Evolutionary conservation across 2,113 vertebrate species (phyloP).

Genomic region (Melanerpes aurifrons): DNA sequence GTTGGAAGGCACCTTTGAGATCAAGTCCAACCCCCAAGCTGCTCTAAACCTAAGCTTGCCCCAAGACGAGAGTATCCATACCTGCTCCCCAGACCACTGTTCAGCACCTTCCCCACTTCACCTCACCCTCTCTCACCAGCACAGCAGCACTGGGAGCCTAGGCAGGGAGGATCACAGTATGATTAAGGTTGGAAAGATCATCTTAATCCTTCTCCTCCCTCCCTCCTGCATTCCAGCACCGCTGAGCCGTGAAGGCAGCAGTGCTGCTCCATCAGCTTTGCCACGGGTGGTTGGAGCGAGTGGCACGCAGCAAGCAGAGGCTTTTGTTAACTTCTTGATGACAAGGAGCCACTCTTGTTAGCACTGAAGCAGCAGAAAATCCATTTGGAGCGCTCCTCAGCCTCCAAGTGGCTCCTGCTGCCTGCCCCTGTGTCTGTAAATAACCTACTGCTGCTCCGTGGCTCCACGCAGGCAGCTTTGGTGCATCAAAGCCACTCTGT

Average conservation of each 20-base stretch:
- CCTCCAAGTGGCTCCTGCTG: rapidly evolving
- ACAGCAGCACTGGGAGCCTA: rapidly evolving
- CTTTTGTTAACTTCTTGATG: conserved; percentile 5
- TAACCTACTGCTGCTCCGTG: not conserved
- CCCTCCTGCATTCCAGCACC: conserved; percentile 24
- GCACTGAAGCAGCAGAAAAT: not conserved
- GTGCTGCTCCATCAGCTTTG: not conserved
- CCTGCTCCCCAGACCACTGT: rapidly evolving
- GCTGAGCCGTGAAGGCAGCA: conserved; percentile 7
- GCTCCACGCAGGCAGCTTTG: rapidly evolving
- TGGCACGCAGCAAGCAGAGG: not conserved
- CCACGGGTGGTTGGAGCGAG: not conserved
- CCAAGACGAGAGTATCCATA: not conserved
- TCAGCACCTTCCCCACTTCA: not conserved
- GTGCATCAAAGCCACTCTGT: rapidly evolving
- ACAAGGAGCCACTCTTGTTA: not conserved
- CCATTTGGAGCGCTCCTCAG: not conserved
- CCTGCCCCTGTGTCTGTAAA: not conserved
- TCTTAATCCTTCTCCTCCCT: not conserved
- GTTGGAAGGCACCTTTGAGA: too few species aligned
- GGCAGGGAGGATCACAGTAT: not conserved
- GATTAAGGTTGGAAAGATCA: too few species aligned
- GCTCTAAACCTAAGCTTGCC: too few species aligned
- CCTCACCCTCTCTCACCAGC: not conserved
- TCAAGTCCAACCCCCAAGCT: too few species aligned